Evolutionary conservation across 2,113 vertebrate genomes (phyloP).

Genomic region (Eleginops maclovinus): DNA sequence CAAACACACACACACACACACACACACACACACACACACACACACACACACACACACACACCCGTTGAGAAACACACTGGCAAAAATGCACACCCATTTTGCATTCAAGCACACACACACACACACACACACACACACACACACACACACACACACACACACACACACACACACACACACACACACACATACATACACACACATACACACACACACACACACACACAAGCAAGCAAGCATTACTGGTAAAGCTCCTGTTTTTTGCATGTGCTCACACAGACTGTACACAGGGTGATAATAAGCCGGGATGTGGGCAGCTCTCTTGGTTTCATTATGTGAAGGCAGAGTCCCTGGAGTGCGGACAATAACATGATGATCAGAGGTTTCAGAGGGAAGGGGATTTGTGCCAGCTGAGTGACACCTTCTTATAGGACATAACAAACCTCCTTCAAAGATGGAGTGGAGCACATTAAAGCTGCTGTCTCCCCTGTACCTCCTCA

Average conservation of each 20-base stretch:
- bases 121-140: too few species aligned
- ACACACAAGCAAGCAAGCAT: constrained; percentile 34
- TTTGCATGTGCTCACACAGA: constrained; percentile 27
- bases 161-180: too few species aligned
- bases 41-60: too few species aligned
- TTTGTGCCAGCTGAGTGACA: constrained; percentile 74
- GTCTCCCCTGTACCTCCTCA: constrained; percentile 16
- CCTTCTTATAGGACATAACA: constrained; percentile 70
- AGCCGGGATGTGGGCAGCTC: constrained; percentile 62
- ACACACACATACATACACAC: too few species aligned
- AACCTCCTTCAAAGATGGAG: constrained; percentile 43
- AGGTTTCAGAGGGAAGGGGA: constrained; percentile 70
- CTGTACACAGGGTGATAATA: constrained; percentile 59
- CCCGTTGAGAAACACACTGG: not conserved
- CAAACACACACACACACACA: constrained; percentile 19
- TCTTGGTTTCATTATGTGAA: constrained; percentile 68
- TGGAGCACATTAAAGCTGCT: constrained; percentile 44
- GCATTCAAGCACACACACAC: constrained; percentile 32
- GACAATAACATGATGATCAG: constrained; percentile 83
- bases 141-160: too few species aligned
- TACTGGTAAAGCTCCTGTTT: constrained; percentile 53
- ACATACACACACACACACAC: constrained; percentile 32
- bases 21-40: too few species aligned
- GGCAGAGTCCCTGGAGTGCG: constrained; percentile 71
- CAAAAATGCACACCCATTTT: constrained; percentile 36